Evolutionary conservation across 2,797 vertebrate genomes (phyloP), one percentile per base, ranked within the genome.

Genomic region (Chromis chromis): DNA sequence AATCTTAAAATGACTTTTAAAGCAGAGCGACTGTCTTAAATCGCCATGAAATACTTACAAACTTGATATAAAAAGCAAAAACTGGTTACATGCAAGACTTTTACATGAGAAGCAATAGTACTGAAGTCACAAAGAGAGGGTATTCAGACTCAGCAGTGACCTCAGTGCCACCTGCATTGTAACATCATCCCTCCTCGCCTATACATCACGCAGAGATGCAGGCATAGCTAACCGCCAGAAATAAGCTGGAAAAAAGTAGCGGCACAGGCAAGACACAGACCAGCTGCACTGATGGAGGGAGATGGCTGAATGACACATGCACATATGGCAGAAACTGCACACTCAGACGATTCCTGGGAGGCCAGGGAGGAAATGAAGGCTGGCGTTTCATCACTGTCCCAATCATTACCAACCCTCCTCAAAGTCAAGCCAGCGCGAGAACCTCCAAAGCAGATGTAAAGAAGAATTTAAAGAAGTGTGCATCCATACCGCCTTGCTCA

Each of bases 271-370:
- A 25, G 70, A 84, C 63, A 67, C 46, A 57, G n/a, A 74, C 46
- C 86, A 87, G 90, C 89, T 92, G 89, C 78, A 39, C 64, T 6
- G 83, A 74, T 65, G 76, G 79, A 78, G 75, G 73, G 82, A 82
- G 74, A 74, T 46, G 71, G 49, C 74, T 84, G 77, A 78, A 75
- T 81, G 71, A 76, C 85, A 85, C 63, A 82, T 36, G 76, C 74
- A 84, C 90, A 91, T 90, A 83, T 87, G 90, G 90, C 75, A 39
- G 54, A 84, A 85, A 84, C 69, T 82, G 79, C 83, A 76, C 16
- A 68, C 50, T 86, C 86, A 89, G 92, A 86, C 74, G 72, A 65
- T 73, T 84, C 78, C 78, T 84, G 60, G 60, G 86, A 85, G 85
- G 72, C 76, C 48, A 60, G 25, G 31, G 68, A 82, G 73, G 73